Evolutionary conservation across 2,888 invertebrate species (phyloP).

Genomic region (Cyrtodaria siliqua): DNA sequence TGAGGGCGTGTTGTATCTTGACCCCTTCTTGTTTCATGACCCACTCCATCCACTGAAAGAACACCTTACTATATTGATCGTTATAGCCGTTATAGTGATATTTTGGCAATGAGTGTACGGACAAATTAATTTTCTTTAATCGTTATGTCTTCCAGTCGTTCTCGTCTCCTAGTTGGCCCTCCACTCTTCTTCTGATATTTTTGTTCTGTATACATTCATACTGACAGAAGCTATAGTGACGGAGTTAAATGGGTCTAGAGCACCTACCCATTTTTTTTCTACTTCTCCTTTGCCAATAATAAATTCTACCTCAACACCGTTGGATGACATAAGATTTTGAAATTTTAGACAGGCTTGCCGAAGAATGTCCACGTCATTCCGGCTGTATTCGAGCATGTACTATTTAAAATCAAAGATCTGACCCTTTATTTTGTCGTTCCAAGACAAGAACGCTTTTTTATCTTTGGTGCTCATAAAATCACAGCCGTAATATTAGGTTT

Average conservation of each 20-base stretch:
- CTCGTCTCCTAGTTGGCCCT: constrained; percentile 28
- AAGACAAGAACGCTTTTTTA: constrained; percentile 21
- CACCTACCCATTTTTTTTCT: constrained; percentile 9
- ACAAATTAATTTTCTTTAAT: constrained; percentile 16
- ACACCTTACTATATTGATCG: constrained; percentile 41
- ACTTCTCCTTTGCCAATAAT: background rate
- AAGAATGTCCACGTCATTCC: constrained; percentile 46
- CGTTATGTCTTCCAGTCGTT: constrained; percentile 8
- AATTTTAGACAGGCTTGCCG: constrained; percentile 40
- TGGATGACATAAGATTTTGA: constrained; percentile 19
- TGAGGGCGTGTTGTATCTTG: constrained; percentile 28
- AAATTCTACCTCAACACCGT: background rate
- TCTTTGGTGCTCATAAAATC: constrained; percentile 21
- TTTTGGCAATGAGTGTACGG: constrained; percentile 36
- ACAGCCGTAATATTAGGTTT: constrained; percentile 27
- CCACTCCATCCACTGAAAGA: constrained; percentile 53
- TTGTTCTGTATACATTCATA: constrained; percentile 36
- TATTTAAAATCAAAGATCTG: constrained; percentile 39
- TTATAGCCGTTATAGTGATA: constrained; percentile 31
- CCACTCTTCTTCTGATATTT: constrained; percentile 39
- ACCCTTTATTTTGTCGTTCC: constrained; percentile 22
- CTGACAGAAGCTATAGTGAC: constrained; percentile 44
- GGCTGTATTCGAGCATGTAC: constrained; percentile 51
- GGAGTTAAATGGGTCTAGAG: constrained; percentile 47
- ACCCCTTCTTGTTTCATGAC: background rate